Percentiles rank a stretch among this genome's conserved stretches.
These are phyloP conservation scores for Pseudomyrmex gracilis DNA, from an alignment of 1,140 invertebrate species.

Conservation along the genomic window DNA sequence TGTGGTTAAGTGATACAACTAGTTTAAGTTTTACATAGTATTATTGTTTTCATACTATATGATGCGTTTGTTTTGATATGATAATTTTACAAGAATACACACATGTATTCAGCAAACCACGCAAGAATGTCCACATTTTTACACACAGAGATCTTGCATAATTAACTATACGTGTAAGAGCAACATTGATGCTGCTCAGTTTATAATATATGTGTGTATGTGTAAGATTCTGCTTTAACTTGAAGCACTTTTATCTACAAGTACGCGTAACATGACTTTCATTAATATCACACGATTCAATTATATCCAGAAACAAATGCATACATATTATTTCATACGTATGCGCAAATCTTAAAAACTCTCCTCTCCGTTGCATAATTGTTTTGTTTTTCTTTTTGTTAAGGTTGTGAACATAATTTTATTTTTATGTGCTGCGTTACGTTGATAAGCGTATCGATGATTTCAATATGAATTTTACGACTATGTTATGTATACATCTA, in stretches of 20 bases:
- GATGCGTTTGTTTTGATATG: neutral
- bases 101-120: neutral
- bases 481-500: conserved; percentile 16
- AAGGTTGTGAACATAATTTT: neutral
- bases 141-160: too few species aligned
- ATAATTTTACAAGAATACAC: conserved; percentile 16
- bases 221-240: too few species aligned
- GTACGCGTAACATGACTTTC: neutral
- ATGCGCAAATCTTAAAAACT: neutral
- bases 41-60: neutral
- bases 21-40: conserved; percentile 8
- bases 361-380: neutral
- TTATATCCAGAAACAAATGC: neutral
- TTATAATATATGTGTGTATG: too few species aligned
- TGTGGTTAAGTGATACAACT: neutral
- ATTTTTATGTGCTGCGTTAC: neutral
- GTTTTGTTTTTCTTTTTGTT: neutral
- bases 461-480: conserved; percentile 1
- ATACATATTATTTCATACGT: neutral
- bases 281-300: too few species aligned
- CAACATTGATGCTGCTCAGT: too few species aligned
- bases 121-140: too few species aligned
- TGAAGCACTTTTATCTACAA: too few species aligned
- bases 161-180: too few species aligned
- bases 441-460: neutral